Conservation (phyloP, 2,888 invertebrate genomes). For the Lepidonotus clava region DNA sequence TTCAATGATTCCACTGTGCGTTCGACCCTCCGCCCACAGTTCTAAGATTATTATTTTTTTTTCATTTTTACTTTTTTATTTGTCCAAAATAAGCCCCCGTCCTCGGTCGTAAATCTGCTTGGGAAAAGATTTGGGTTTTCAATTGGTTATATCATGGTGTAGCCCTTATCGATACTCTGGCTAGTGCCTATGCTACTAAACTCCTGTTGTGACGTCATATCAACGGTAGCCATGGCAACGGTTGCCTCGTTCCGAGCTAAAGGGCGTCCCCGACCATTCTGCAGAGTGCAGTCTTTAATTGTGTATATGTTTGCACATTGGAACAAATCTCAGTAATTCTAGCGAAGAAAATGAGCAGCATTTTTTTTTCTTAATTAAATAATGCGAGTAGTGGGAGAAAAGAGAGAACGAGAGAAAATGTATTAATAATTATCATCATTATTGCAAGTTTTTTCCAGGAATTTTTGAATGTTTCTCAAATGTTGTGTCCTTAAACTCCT, state of each 20-base stretch:
- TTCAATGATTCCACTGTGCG: too few relatives aligned
- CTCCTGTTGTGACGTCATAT: not conserved
- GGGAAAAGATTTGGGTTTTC: conserved; percentile 5
- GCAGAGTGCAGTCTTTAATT: not conserved
- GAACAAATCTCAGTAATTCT: not conserved
- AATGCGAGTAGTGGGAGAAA: not conserved
- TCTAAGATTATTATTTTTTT: too few relatives aligned
- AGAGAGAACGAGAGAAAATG: not conserved
- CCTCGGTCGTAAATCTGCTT: conserved; percentile 29
- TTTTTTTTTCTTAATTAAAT: not conserved
- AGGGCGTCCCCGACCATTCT: conserved; percentile 1
- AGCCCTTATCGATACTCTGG: conserved; percentile 28
- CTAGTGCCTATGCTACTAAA: conserved; percentile 32
- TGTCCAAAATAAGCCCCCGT: not conserved
- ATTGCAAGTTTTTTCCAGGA: conserved; percentile 30
- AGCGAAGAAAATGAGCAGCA: not conserved
- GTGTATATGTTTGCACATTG: conserved; percentile 26
- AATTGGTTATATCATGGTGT: not conserved
- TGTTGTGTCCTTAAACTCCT: conserved; percentile 19
- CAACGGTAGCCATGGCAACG: not conserved
- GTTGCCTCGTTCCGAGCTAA: not conserved
- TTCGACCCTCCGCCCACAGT: too few relatives aligned
- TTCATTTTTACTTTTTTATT: too few relatives aligned
- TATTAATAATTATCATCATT: too few relatives aligned
- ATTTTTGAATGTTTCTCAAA: conserved; percentile 34